Base-by-base conservation (phyloP, 2,888 invertebrate genomes). In the Eugnorisma glareosa region DNA sequence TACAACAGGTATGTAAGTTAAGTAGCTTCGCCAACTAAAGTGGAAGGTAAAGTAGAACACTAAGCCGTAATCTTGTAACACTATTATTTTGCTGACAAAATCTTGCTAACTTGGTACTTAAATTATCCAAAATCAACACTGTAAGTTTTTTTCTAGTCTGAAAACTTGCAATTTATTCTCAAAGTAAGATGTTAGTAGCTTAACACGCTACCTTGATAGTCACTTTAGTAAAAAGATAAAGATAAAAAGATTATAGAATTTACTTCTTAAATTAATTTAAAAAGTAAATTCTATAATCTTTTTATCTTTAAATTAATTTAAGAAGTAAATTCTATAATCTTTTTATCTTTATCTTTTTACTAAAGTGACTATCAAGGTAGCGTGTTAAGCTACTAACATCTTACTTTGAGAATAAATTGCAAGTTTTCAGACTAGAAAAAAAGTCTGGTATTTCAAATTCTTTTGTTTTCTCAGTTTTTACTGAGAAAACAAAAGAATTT, bases 1-100 rank as follows among this genome's bases (percentile, higher is more conserved):
- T 18, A 75, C 45, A 79, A 67, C 67, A 73, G 24, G 59, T 73
- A 54, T 0, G 28, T 3, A 59, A 31, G 57, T 7, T 28, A 81
- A 63, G 40, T 48, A 45, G 2, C n/a, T 37, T 54, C 45, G 40
- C 31, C 67, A 24, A 82, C 45, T 37, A 7, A 74, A 74, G 35
- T 81, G 43, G 37, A 54, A 61, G 15, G 21, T 18, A 63, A 79
- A 48, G 40, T 61, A 37, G 57, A 35, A 67, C 21, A 11, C 15
- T 67, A 66, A 48, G 57, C 11, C 45, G 1, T 45, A 35, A 48
- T 37, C 57, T 79, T 76, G 37, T n/a, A 37, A 79, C 13, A 45
- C 45, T 67, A 45, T 57, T 37, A 57, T 57, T 37, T 63, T 7
- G 37, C 63, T 37, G 6, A 37, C n/a, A 7, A n/a, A 63, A n/a